Percentiles rank a stretch among this genome's conserved stretches.
Conservation (phyloP, 2,797 vertebrate species). For the Garrulus glandarius region DNA sequence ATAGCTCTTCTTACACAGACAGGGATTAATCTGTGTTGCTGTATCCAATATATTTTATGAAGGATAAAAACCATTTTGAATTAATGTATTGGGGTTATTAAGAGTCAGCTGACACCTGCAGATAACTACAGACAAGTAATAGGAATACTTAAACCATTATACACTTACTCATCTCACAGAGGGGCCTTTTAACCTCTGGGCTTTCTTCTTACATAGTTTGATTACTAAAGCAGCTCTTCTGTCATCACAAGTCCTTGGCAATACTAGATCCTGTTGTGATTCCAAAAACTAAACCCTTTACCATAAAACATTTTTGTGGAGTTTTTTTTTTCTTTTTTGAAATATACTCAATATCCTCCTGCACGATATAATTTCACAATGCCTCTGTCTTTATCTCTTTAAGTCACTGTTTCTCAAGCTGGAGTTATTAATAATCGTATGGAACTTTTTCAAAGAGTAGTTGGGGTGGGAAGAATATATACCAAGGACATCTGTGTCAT, state of each 20-base stretch:
- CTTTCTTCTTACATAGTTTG: background rate
- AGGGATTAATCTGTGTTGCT: background rate
- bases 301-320: background rate
- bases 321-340: background rate
- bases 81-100: background rate
- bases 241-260: background rate
- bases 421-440: slow-evolving; percentile 15
- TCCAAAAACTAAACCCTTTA: background rate
- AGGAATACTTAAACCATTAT: background rate
- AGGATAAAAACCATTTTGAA: slow-evolving; percentile 1
- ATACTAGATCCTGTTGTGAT: background rate
- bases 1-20: background rate
- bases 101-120: slow-evolving; percentile 7
- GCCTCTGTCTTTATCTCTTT: slow-evolving; percentile 22
- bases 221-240: slow-evolving; percentile 8
- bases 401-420: background rate
- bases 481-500: background rate
- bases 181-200: background rate
- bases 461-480: background rate
- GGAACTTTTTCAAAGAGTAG: slow-evolving; percentile 7
- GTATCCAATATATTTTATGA: background rate
- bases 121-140: background rate
- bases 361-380: background rate
- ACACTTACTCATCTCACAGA: slow-evolving; percentile 3
- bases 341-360: background rate